phyloP scores from a whole-genome alignment of 2,888 invertebrate species.

The Sinhomidia bicolor region DNA sequence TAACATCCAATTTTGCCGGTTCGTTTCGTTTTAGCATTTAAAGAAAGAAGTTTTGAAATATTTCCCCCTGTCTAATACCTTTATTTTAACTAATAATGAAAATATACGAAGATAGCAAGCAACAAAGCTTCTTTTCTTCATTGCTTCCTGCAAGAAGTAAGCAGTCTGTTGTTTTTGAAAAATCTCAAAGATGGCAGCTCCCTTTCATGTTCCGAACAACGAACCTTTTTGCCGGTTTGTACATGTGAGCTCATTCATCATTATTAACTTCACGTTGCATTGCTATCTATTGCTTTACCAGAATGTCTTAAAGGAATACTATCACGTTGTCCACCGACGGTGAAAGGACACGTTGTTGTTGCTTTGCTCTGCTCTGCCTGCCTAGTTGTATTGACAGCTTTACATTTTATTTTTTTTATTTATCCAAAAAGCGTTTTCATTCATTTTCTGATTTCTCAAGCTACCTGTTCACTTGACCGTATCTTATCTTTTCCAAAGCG shows the following conservation, averaged over 20 bases:
- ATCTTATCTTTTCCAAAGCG: not conserved
- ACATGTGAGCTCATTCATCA: no score
- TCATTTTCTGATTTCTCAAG: not conserved
- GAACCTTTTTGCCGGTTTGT: conserved; percentile 3
- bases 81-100: no score
- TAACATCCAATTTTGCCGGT: no score
- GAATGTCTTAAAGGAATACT: not conserved
- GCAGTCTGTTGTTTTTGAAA: not conserved
- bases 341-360: not conserved
- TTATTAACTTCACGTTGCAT: not conserved
- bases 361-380: no score
- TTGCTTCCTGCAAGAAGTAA: no score
- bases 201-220: not conserved
- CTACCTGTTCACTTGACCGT: not conserved
- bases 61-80: no score
- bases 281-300: not conserved
- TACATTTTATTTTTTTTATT: not conserved
- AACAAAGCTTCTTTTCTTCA: no score
- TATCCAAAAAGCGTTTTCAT: not conserved
- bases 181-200: conserved; percentile 24
- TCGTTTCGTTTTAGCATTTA: no score
- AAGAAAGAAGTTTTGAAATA: no score
- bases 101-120: no score
- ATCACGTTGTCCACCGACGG: not conserved
- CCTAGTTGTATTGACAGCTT: not conserved